Percentiles rank a stretch among this genome's conserved stretches.
Conservation (phyloP, 2,888 invertebrate species). For the Loripinus fragilis region DNA sequence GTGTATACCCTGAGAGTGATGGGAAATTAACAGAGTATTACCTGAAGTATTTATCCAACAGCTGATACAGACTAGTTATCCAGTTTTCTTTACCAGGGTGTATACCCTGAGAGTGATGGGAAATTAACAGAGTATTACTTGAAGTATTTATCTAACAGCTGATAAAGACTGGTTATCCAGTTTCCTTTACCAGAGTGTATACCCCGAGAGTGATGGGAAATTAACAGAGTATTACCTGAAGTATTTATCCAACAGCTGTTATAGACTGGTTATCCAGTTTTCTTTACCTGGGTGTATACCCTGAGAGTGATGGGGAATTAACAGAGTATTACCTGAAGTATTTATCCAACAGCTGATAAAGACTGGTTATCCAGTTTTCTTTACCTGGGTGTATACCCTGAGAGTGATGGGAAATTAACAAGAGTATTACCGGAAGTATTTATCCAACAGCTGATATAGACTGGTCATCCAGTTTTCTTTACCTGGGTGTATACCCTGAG, state of each 20-base stretch:
- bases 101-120: too few relatives aligned
- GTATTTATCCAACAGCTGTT: conserved; percentile 90
- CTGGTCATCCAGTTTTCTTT: conserved; percentile 89
- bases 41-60: conserved; percentile 91
- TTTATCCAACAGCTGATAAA: conserved; percentile 90
- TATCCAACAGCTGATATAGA: conserved; percentile 89
- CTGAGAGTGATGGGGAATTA: too few relatives aligned
- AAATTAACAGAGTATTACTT: conserved; percentile 78
- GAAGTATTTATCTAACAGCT: conserved; percentile 91
- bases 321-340: conserved; percentile 86
- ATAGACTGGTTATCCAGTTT: conserved; percentile 89
- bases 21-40: conserved; percentile 39
- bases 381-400: conserved; percentile 88
- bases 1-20: conserved; percentile 87
- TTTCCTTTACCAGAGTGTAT: conserved; percentile 88
- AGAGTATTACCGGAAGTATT: conserved; percentile 87
- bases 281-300: conserved; percentile 88
- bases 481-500: conserved; percentile 88
- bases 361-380: conserved; percentile 88
- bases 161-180: conserved; percentile 89
- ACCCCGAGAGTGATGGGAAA: too few relatives aligned
- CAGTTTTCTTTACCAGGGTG: conserved; percentile 88
- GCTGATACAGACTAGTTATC: conserved; percentile 88
- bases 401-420: too few relatives aligned
- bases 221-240: conserved; percentile 84